Conservation (phyloP, 2,797 vertebrate species). For the Buphagus erythrorhynchus region DNA sequence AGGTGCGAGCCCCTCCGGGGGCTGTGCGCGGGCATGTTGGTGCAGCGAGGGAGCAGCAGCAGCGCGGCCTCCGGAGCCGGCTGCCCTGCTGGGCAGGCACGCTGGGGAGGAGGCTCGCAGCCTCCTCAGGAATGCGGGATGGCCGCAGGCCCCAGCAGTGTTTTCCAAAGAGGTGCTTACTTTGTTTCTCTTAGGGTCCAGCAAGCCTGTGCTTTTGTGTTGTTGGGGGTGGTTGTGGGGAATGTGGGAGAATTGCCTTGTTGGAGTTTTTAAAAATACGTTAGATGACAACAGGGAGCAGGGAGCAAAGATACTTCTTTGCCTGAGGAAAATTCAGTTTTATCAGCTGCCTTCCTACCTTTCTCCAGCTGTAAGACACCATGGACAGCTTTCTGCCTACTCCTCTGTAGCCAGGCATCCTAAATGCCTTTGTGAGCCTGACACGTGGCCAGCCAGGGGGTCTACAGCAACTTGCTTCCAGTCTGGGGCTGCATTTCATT, state of each 20-base stretch:
- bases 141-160: constrained; percentile 54
- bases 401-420: neutral
- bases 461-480: neutral
- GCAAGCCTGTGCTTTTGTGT: neutral
- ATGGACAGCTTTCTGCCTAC: neutral
- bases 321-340: neutral
- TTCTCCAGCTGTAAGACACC: neutral
- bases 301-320: neutral
- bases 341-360: neutral
- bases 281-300: neutral
- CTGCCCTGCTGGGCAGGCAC: constrained; percentile 31
- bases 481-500: neutral
- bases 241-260: neutral
- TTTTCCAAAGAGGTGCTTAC: constrained; percentile 36
- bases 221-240: neutral
- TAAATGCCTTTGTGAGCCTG: neutral
- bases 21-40: neutral
- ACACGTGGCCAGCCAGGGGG: neutral
- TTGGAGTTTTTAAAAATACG: neutral
- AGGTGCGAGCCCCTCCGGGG: rapidly evolving
- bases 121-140: constrained; percentile 56
- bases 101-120: neutral
- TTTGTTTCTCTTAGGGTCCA: constrained; percentile 24
- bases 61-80: neutral
- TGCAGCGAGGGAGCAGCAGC: neutral